Evolutionary conservation across 1,140 invertebrate genomes (phyloP), one percentile per base, ranked within the genome.

Genomic region (Calosoma granatense): DNA sequence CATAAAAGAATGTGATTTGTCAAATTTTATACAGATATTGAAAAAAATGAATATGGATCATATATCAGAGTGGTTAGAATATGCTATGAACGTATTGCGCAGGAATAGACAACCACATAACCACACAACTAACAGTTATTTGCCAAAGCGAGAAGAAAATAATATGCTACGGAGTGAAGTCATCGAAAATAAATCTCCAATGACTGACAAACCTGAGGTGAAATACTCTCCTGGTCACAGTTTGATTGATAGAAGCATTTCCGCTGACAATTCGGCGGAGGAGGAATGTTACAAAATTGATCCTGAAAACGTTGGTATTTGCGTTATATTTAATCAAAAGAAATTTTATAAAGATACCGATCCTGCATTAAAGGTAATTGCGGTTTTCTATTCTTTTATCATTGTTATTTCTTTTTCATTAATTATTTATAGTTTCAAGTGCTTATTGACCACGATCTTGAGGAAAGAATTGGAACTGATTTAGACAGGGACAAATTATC

Each of bases 241-340:
- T 20, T 23, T 47, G 20, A 43, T 59, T n/a, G n/a, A n/a, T n/a
- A n/a, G n/a, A n/a, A n/a, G n/a, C n/a, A n/a, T n/a, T n/a, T n/a
- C n/a, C n/a, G n/a, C n/a, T n/a, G n/a, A n/a, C n/a, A n/a, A n/a
- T n/a, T n/a, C n/a, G n/a, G n/a, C 11, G 22, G 52, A 22, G 19
- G 11, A 54, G 54, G 20, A 56, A 51, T 41, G 39, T 59, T 69
- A 69, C 56, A 2, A 52, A 19, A 62, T 69, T 30, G 56, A 69
- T 59, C 59, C 59, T 14, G 36, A 63, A 14, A 56, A 60, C 20
- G 65, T 65, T 11, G 67, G 67, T 2, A 17, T 67, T 15, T 59
- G 62, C 47, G 57, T 69, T n/a, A 69, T 69, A 51, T 67, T 69
- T 51, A 67, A 69, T 58, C 66, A 69, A 54, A 60, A 64, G 56